A percentile compares a stretch with the other conserved stretches of the same genome.
Evolutionary conservation across 2,888 invertebrate genomes (phyloP).

Genomic region (Kryphioiulus occultus): DNA sequence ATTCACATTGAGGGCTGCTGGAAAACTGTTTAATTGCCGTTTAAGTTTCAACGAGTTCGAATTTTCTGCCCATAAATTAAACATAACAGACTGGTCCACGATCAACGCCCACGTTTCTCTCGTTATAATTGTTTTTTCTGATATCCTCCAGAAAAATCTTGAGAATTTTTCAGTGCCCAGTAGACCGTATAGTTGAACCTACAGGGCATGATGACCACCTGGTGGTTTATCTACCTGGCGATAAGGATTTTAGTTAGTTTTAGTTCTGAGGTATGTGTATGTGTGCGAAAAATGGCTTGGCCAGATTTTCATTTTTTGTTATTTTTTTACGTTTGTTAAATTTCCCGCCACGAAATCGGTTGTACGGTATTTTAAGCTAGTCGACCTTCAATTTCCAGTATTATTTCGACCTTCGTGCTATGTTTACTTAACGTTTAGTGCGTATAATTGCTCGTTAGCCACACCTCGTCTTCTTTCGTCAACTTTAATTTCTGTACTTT

Average conservation of each 20-base stretch:
- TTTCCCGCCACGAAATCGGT: not conserved
- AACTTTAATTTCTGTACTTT: not conserved
- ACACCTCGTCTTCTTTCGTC: not conserved
- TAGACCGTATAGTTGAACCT: not conserved
- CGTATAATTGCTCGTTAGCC: not conserved
- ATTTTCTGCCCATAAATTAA: not conserved
- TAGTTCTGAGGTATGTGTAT: not conserved
- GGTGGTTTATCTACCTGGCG: not conserved
- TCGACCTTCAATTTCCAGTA: slow-evolving; percentile 8
- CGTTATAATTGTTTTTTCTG: not conserved
- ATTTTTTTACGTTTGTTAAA: not conserved
- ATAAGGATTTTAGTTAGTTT: not conserved
- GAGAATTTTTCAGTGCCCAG: not conserved
- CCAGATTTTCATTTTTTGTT: not conserved
- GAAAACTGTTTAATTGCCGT: not conserved
- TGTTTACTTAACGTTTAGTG: slow-evolving; percentile 11
- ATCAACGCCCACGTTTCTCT: not conserved
- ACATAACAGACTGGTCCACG: not conserved
- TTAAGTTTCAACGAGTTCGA: not conserved
- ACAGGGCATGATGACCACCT: not conserved
- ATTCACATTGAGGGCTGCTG: not conserved
- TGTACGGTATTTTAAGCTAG: not conserved
- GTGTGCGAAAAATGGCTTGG: not conserved
- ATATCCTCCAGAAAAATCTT: not conserved
- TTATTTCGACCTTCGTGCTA: not conserved